These are phyloP conservation scores for Eleutherodactylus coqui DNA, from an alignment of 2,797 vertebrate species.

Conservation along the genomic window DNA sequence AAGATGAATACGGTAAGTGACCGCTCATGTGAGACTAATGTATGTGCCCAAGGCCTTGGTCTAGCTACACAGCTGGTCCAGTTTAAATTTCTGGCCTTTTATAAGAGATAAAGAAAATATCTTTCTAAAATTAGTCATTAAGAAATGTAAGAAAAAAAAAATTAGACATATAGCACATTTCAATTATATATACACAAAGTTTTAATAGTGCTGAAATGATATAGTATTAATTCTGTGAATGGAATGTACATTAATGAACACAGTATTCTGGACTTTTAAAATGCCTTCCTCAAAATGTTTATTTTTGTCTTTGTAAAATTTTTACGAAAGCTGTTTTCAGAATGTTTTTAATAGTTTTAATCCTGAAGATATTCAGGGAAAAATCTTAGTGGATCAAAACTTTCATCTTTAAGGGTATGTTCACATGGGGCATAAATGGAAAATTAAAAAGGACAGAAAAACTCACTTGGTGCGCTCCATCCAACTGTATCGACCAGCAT, in stretches of 20 bases:
- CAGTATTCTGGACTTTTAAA: background rate
- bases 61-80: slow-evolving; percentile 52
- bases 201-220: too few species aligned
- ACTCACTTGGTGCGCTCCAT: too few species aligned
- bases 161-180: too few species aligned
- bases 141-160: background rate
- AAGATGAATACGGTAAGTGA: slow-evolving; percentile 33
- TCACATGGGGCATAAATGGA: too few species aligned
- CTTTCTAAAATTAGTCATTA: slow-evolving; percentile 24
- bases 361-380: background rate
- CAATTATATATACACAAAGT: background rate
- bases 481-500: too few species aligned
- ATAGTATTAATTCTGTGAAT: too few species aligned
- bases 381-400: background rate
- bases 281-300: background rate
- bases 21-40: slow-evolving; percentile 49
- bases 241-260: too few species aligned
- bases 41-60: slow-evolving; percentile 27
- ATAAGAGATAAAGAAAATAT: slow-evolving; percentile 8
- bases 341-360: background rate
- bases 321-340: background rate
- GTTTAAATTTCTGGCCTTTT: slow-evolving; percentile 28
- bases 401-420: too few species aligned
- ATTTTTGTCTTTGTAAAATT: background rate
- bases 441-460: too few species aligned